Conservation (phyloP, 2,888 invertebrate species). For the Neelides folsomi region DNA sequence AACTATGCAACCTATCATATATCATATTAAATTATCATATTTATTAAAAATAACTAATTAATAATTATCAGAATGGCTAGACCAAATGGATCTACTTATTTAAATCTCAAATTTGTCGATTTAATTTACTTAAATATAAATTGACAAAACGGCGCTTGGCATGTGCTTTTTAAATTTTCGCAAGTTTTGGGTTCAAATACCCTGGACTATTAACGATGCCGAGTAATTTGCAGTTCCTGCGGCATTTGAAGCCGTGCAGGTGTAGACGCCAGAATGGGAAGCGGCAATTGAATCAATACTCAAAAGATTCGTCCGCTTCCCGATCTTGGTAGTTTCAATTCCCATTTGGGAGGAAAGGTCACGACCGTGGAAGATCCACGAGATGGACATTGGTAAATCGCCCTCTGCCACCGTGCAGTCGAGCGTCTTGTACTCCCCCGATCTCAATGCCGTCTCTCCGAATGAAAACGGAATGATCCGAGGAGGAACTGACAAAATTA, state of each 20-base stretch:
- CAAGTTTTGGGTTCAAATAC: conserved; percentile 35
- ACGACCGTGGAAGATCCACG: conserved; percentile 39
- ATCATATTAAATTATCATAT: too few relatives aligned
- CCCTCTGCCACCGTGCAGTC: conserved; percentile 34
- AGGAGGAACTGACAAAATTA: conserved; percentile 33
- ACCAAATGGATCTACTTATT: too few relatives aligned
- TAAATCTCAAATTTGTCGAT: too few relatives aligned
- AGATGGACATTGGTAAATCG: conserved; percentile 39
- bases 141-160: too few relatives aligned
- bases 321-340: conserved; percentile 44
- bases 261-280: conserved; percentile 36
- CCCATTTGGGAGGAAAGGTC: conserved; percentile 36
- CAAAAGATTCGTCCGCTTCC: conserved; percentile 47
- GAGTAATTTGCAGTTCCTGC: conserved; percentile 34
- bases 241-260: conserved; percentile 36
- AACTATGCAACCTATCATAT: too few relatives aligned
- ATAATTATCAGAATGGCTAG: too few relatives aligned
- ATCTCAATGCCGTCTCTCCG: conserved; percentile 24
- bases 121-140: too few relatives aligned
- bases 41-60: too few relatives aligned
- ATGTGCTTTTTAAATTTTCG: conserved; percentile 25
- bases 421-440: conserved; percentile 12
- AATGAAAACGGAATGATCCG: conserved; percentile 33
- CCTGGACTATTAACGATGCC: conserved; percentile 34
- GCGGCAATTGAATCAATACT: conserved; percentile 35